A percentile compares a stretch with the other conserved stretches of the same genome.
phyloP scores from a whole-genome alignment of 2,113 vertebrate genomes.

The Delphinapterus leucas region DNA sequence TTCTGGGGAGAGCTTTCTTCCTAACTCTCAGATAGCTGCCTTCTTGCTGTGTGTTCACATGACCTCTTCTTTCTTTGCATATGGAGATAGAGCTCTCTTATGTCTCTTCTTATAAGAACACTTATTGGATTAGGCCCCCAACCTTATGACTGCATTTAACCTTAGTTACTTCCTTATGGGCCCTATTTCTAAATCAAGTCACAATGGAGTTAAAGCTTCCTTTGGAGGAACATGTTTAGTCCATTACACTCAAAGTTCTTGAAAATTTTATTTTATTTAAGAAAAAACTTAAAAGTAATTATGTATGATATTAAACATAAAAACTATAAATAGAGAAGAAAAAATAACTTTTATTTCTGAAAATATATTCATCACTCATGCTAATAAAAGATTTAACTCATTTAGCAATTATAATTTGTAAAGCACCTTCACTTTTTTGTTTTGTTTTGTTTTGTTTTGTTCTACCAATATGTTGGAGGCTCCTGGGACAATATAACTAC shows the following conservation, averaged over 20 bases:
- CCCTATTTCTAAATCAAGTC: not conserved
- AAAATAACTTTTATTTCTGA: not conserved
- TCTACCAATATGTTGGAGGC: not conserved
- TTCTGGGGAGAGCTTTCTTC: not conserved
- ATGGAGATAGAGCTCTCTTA: not conserved
- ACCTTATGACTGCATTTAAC: not conserved
- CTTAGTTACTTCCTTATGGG: not conserved
- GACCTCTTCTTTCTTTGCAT: not conserved
- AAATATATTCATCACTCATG: not conserved
- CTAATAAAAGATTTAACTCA: not conserved
- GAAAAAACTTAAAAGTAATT: not conserved
- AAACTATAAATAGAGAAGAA: not conserved
- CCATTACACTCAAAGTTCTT: not conserved
- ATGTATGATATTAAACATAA: not conserved
- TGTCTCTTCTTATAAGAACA: not conserved
- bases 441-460: not conserved
- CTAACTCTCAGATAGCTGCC: not conserved
- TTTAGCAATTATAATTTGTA: not conserved
- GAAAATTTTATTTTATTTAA: not conserved
- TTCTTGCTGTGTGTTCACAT: not conserved
- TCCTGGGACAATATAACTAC: not conserved
- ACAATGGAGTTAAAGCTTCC: not conserved
- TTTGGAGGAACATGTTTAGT: not conserved
- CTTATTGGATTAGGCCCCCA: not conserved
- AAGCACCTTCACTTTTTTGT: not conserved